phyloP scores from a whole-genome alignment of 2,797 vertebrate genomes.

The Craterocephalus amniculus region DNA sequence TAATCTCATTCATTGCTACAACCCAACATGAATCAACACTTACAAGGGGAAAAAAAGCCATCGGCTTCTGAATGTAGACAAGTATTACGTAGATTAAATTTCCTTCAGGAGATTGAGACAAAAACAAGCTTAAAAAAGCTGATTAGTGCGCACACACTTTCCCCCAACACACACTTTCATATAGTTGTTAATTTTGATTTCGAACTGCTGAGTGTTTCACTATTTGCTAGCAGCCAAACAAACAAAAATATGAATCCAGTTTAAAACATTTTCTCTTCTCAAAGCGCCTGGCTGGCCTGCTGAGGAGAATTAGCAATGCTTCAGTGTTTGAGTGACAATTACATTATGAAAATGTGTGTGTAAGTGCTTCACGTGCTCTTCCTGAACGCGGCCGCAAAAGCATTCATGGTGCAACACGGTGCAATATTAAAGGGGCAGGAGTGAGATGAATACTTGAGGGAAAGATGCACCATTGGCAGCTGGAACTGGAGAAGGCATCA shows the following conservation, averaged over 20 bases:
- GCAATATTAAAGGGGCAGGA: constrained; percentile 26
- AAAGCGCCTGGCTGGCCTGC: background rate
- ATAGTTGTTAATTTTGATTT: constrained; percentile 1
- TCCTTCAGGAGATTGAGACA: background rate
- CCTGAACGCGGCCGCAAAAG: background rate
- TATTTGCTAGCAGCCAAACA: constrained; percentile 1
- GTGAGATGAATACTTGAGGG: background rate
- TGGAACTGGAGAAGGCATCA: constrained; percentile 11
- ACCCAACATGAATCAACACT: background rate
- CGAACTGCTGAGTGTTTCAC: constrained; percentile 1
- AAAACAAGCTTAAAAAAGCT: background rate
- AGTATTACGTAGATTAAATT: constrained; percentile 6
- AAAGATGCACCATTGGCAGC: constrained; percentile 22
- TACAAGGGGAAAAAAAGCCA: background rate
- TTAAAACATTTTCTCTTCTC: constrained; percentile 3
- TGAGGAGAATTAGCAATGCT: background rate
- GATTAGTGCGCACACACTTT: background rate
- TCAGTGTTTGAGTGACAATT: background rate
- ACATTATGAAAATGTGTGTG: background rate
- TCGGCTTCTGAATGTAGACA: background rate
- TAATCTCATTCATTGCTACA: background rate
- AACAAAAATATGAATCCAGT: background rate
- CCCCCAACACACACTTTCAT: background rate
- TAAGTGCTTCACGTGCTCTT: background rate
- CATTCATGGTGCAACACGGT: background rate